Evolutionary conservation across 2,797 vertebrate species (phyloP).

Genomic region (Bucorvus abyssinicus): DNA sequence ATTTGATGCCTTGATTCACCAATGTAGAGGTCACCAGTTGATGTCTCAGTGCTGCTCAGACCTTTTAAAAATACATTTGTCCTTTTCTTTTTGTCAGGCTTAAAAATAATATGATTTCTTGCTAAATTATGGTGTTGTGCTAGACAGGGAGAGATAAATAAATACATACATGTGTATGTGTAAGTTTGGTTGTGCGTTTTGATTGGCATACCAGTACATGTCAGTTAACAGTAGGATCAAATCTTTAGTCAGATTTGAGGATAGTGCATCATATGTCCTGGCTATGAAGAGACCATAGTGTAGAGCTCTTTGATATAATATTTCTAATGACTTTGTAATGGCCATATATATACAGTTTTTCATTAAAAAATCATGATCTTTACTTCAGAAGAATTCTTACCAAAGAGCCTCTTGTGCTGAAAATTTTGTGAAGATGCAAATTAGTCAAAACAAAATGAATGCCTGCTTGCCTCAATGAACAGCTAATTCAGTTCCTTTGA

Average conservation of each 20-base stretch:
- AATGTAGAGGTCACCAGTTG: neutral
- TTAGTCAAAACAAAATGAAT: neutral
- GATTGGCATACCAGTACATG: neutral
- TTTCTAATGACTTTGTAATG: neutral
- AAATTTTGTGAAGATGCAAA: neutral
- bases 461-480: neutral
- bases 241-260: neutral
- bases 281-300: neutral
- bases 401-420: neutral
- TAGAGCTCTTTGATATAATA: neutral
- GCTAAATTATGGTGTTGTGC: neutral
- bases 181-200: neutral
- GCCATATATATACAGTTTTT: neutral
- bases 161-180: neutral
- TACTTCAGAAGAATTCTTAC: neutral
- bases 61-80: neutral
- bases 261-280: neutral
- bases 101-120: neutral
- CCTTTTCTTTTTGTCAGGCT: neutral
- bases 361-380: neutral
- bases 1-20: neutral
- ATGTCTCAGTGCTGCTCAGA: neutral
- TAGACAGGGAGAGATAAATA: neutral
- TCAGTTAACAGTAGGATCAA: neutral
- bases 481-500: neutral